Evolutionary conservation across 2,797 vertebrate genomes (phyloP).

Genomic region (Petrocephalus sullivani): DNA sequence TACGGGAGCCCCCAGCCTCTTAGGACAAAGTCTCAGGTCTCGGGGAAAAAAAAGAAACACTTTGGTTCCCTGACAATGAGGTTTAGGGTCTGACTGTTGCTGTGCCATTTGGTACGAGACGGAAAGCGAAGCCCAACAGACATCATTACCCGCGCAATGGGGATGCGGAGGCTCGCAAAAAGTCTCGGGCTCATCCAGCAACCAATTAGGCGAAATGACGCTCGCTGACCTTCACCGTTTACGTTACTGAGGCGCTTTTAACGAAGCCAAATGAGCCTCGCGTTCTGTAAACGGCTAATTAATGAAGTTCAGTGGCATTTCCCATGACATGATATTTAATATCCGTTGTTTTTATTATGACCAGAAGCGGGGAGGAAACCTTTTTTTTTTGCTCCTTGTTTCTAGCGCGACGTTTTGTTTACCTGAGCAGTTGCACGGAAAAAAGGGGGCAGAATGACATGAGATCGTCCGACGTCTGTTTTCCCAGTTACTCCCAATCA

Average conservation of each 20-base stretch:
- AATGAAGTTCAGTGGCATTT: not conserved
- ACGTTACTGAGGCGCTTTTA: not conserved
- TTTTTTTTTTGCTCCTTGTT: not conserved
- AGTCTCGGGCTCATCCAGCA: not conserved
- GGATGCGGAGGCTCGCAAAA: not conserved
- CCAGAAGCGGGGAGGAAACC: not conserved
- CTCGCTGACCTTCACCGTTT: not conserved
- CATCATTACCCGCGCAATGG: constrained; percentile 3
- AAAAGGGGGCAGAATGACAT: not conserved
- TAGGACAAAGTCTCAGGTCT: not conserved
- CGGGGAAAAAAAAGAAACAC: not conserved
- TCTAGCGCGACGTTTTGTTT: not conserved
- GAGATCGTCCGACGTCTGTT: not conserved
- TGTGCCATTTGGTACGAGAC: not conserved
- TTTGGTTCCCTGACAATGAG: not conserved
- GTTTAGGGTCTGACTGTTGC: not conserved
- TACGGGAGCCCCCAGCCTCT: not conserved
- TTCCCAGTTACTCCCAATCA: not conserved
- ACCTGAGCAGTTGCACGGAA: not conserved
- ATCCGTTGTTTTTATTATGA: not conserved
- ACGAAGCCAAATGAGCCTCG: not conserved
- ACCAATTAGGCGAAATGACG: not conserved
- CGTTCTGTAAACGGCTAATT: constrained; percentile 4
- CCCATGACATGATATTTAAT: constrained; percentile 6
- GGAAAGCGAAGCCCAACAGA: not conserved